Evolutionary conservation across 2,797 vertebrate species (phyloP), one percentile per base, ranked within the genome.

Genomic region (Ispidina picta): DNA sequence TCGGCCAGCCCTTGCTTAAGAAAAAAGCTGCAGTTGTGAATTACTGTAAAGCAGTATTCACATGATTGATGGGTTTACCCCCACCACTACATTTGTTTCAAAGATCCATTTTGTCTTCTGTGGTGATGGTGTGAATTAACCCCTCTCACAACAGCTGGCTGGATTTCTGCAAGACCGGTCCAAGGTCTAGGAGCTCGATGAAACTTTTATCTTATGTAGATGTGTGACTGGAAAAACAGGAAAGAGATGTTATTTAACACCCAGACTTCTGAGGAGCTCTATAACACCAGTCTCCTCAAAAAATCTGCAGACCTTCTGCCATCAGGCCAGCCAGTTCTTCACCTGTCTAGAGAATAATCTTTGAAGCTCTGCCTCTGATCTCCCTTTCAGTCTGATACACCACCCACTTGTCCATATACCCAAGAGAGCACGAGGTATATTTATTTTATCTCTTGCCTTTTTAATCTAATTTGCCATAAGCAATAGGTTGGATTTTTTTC

Each of bases 1-100:
- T 74, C 80, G 0, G 93, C 80, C 93, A 96, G 92, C 80, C 85
- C 89, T 63, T 15, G 49, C 88, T 79, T 3, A 12, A 86, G 89
- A 88, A 94, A 95, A 94, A 93, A 91, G 85, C 88, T 93, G 92
- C 85, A 91, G 41, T 88, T 89, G 80, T 88, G 94, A 95, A 89
- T 79, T 95, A 89, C 93, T 95, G 91, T 91, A 95, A 95, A 90
- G 92, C 88, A 65, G 64, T n/a, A 91, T 77, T 95, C 89, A 93
- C 91, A 92, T 95, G 93, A 96, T 88, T 92, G 93, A 96, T 95
- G 93, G 94, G 78, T 93, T 95, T 96, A 85, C 91, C 89, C 86
- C 83, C 89, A 58, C 56, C 86, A 90, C 77, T 88, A 82, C 91
- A 85, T 91, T 96, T 91, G 86, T 92, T 88, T 93, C 93, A 74